phyloP scores from a whole-genome alignment of 2,888 invertebrate species.

The Amaurobius ferox region DNA sequence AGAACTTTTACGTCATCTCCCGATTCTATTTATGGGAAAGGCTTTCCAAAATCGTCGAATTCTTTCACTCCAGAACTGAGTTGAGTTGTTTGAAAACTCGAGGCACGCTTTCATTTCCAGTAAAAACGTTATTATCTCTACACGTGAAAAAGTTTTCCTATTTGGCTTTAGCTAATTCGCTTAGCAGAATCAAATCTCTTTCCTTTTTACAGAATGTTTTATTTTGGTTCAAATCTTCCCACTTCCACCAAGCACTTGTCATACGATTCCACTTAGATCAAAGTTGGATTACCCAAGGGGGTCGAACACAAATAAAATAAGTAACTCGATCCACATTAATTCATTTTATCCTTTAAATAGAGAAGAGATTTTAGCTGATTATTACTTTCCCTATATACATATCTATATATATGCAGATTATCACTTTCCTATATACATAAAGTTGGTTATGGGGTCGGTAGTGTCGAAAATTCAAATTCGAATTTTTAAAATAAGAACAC shows the following conservation, averaged over 20 bases:
- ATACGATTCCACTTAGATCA: neutral
- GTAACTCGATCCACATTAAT: too few relatives aligned
- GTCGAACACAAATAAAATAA: neutral
- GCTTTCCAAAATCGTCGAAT: too few relatives aligned
- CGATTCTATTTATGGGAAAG: too few relatives aligned
- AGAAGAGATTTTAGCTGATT: too few relatives aligned
- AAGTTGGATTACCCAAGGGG: neutral
- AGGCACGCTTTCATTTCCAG: neutral
- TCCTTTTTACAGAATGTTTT: conserved; percentile 6
- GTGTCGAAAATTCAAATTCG: too few relatives aligned
- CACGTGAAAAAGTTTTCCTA: conserved; percentile 20
- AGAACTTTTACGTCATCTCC: too few relatives aligned
- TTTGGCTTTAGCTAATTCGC: conserved; percentile 15
- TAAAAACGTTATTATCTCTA: neutral
- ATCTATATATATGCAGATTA: too few relatives aligned
- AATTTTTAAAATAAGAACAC: too few relatives aligned
- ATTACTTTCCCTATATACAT: too few relatives aligned
- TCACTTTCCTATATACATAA: too few relatives aligned
- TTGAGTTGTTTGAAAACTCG: conserved; percentile 5
- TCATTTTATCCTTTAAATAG: too few relatives aligned
- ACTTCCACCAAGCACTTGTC: neutral
- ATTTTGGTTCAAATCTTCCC: neutral
- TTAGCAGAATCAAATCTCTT: conserved; percentile 4
- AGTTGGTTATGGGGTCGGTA: too few relatives aligned
- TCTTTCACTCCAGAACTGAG: neutral